Evolutionary conservation across 23 tunicate species (phyloP).

Genomic region (Trididemnum miniatum): DNA sequence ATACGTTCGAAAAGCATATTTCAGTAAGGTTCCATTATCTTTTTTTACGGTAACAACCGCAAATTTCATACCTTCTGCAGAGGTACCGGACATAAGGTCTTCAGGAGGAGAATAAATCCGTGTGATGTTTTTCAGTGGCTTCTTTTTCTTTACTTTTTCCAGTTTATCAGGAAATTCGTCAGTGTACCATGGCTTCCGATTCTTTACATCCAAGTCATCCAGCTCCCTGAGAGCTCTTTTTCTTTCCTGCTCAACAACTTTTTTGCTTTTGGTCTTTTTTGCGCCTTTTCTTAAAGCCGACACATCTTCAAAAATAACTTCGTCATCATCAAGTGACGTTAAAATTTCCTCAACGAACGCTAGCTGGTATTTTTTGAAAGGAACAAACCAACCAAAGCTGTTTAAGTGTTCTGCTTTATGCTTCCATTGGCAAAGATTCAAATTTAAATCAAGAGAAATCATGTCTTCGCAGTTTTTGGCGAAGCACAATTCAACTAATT

Average conservation of each 20-base stretch:
- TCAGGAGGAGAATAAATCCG: slow-evolving; percentile 61
- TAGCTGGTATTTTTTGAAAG: slow-evolving; percentile 51
- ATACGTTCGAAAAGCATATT: slow-evolving; percentile 36
- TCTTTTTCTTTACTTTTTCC: slow-evolving; percentile 44
- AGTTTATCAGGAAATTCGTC: slow-evolving; percentile 66
- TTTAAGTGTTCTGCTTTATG: slow-evolving; percentile 44
- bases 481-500: slow-evolving; percentile 35
- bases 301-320: slow-evolving; percentile 60
- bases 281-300: slow-evolving; percentile 56
- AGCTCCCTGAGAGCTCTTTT: slow-evolving; percentile 40
- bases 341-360: slow-evolving; percentile 57
- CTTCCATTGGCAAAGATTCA: slow-evolving; percentile 56
- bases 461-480: slow-evolving; percentile 49
- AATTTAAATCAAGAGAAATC: slow-evolving; percentile 49
- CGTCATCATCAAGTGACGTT: slow-evolving; percentile 42
- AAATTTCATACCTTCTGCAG: slow-evolving; percentile 46
- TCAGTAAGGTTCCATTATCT: slow-evolving; percentile 37
- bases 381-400: slow-evolving; percentile 70
- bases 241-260: slow-evolving; percentile 61
- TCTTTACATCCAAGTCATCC: neutral
- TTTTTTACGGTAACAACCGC: slow-evolving; percentile 44
- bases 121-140: slow-evolving; percentile 55
- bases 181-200: slow-evolving; percentile 69
- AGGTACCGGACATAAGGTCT: slow-evolving; percentile 35
- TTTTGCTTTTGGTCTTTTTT: slow-evolving; percentile 49